Evolutionary conservation across 2,797 vertebrate species (phyloP).

Genomic region (Loriculus beryllinus): DNA sequence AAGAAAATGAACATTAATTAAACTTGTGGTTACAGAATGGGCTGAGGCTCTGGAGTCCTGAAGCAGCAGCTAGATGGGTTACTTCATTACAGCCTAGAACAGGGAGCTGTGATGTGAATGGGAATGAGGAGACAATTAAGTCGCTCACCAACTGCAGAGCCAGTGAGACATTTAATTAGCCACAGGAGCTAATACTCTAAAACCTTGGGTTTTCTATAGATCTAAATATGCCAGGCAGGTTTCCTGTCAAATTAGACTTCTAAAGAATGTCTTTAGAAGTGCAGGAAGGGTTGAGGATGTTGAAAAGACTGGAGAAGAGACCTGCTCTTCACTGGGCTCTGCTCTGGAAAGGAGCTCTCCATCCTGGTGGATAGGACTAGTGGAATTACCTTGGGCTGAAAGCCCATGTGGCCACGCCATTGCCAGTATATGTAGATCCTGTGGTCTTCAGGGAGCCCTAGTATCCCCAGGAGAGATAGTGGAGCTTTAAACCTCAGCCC

Average conservation of each 20-base stretch:
- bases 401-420: rapidly evolving
- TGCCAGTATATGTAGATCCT: neutral
- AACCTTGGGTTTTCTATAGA: slow-evolving; percentile 28
- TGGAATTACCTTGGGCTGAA: neutral
- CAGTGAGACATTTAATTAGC: slow-evolving; percentile 63
- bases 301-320: neutral
- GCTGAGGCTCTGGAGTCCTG: slow-evolving; percentile 36
- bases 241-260: slow-evolving; percentile 41
- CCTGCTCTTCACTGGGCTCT: neutral
- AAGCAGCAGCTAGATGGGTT: neutral
- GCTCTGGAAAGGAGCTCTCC: neutral
- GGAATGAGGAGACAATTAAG: slow-evolving; percentile 68
- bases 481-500: neutral
- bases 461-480: neutral
- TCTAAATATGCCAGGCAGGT: neutral
- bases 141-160: slow-evolving; percentile 33
- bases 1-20: slow-evolving; percentile 66
- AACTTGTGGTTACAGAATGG: neutral
- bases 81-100: slow-evolving; percentile 58
- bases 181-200: neutral
- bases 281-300: neutral
- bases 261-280: slow-evolving; percentile 1
- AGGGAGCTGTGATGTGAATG: slow-evolving; percentile 60
- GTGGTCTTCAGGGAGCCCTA: neutral
- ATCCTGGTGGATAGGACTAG: rapidly evolving